Evolutionary conservation across 1,140 invertebrate genomes (phyloP).

Genomic region (Drosophila ironensis): DNA sequence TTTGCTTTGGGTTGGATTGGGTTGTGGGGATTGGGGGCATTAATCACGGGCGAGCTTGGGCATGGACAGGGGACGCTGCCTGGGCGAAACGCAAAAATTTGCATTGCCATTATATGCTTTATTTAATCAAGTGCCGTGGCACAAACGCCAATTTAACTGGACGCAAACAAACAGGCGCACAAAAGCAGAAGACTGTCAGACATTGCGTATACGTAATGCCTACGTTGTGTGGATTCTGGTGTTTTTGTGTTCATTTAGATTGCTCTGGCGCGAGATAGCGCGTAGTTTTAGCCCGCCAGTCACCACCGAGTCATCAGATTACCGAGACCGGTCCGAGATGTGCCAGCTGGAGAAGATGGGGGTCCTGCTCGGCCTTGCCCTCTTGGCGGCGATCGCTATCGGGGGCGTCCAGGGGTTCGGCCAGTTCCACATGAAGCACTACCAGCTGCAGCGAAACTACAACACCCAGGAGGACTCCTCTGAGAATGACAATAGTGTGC

Average conservation of each 20-base stretch:
- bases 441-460: constrained; percentile 67
- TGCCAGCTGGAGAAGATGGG: constrained; percentile 52
- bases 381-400: constrained; percentile 37
- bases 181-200: constrained; percentile 14
- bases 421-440: constrained; percentile 77
- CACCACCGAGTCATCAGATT: constrained; percentile 13
- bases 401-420: constrained; percentile 57
- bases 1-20: not conserved
- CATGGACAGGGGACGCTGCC: constrained; percentile 4
- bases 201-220: constrained; percentile 71
- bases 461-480: constrained; percentile 62
- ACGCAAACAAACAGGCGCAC: constrained; percentile 17
- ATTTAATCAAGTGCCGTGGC: constrained; percentile 72
- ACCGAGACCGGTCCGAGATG: constrained; percentile 15
- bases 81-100: constrained; percentile 65
- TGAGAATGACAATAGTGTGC: constrained; percentile 66
- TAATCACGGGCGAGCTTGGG: constrained; percentile 34
- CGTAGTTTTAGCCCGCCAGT: constrained; percentile 63
- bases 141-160: constrained; percentile 60
- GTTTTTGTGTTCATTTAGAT: not conserved
- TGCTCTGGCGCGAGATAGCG: constrained; percentile 69
- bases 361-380: constrained; percentile 36
- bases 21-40: constrained; percentile 20
- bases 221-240: not conserved
- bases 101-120: constrained; percentile 70